phyloP scores from a whole-genome alignment of 2,113 vertebrate genomes.

The Pitta sordida region DNA sequence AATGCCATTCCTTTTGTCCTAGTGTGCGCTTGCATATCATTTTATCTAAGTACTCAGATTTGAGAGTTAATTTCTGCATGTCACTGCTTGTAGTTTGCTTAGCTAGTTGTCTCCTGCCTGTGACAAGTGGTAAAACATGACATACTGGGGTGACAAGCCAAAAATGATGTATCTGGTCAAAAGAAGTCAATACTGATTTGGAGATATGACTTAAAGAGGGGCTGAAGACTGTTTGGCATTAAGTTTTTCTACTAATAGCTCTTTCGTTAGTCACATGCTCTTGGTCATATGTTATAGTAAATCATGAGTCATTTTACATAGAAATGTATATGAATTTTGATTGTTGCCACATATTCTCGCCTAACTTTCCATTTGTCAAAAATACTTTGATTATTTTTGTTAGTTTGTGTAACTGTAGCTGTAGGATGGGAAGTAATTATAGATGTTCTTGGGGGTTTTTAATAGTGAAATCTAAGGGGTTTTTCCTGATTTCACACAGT shows the following conservation, averaged over 20 bases:
- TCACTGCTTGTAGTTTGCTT: slow-evolving; percentile 66
- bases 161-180: slow-evolving; percentile 80
- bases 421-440: slow-evolving; percentile 63
- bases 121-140: slow-evolving; percentile 54
- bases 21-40: slow-evolving; percentile 47
- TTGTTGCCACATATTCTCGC: slow-evolving; percentile 79
- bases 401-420: slow-evolving; percentile 66
- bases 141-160: slow-evolving; percentile 81
- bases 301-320: slow-evolving; percentile 73
- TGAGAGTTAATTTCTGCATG: slow-evolving; percentile 63
- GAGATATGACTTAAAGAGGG: slow-evolving; percentile 61
- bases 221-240: slow-evolving; percentile 64
- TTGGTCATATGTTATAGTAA: slow-evolving; percentile 71
- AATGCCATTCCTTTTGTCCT: slow-evolving; percentile 74
- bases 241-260: slow-evolving; percentile 52
- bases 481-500: slow-evolving; percentile 75
- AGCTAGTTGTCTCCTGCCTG: slow-evolving; percentile 62
- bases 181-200: slow-evolving; percentile 76
- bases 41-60: slow-evolving; percentile 59
- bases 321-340: slow-evolving; percentile 70
- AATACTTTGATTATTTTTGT: slow-evolving; percentile 59
- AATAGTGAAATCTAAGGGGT: slow-evolving; percentile 60
- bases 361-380: slow-evolving; percentile 70
- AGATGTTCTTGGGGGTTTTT: slow-evolving; percentile 43
- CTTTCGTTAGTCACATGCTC: slow-evolving; percentile 65